phyloP scores from a whole-genome alignment of 2,797 vertebrate species.

The Eulemur albifrons region DNA sequence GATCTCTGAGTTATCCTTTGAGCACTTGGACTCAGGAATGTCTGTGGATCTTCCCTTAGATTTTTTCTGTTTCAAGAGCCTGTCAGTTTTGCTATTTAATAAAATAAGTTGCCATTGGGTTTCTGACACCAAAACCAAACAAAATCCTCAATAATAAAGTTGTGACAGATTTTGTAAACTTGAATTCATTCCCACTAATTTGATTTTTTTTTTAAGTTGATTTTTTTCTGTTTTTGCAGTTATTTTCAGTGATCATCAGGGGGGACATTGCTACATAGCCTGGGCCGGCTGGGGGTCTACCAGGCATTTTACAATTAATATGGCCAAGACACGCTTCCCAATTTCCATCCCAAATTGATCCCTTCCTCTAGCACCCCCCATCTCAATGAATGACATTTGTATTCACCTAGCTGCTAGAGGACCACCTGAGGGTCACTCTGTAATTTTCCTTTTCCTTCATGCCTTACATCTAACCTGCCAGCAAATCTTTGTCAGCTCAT shows the following conservation, averaged over 20 bases:
- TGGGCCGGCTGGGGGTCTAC: fast-evolving
- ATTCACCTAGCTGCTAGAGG: background rate
- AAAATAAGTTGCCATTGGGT: background rate
- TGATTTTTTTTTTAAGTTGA: background rate
- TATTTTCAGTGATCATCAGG: background rate
- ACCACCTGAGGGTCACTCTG: background rate
- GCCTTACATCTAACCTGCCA: background rate
- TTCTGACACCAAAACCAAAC: background rate
- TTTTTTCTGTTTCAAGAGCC: background rate
- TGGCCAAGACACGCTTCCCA: background rate
- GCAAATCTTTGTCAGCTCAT: background rate
- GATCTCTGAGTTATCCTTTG: background rate
- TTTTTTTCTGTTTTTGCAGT: background rate
- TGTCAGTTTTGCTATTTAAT: background rate
- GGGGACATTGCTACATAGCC: no score
- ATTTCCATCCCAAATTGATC: background rate
- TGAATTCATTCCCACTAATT: background rate
- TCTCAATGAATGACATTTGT: background rate
- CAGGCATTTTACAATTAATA: background rate
- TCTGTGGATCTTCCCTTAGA: background rate
- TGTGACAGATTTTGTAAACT: background rate
- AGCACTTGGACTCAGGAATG: background rate
- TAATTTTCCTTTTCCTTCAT: background rate
- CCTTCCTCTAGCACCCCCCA: background rate
- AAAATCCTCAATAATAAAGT: background rate